Conservation (phyloP, 2,888 invertebrate species). For the Psococerastis gibbosa region DNA sequence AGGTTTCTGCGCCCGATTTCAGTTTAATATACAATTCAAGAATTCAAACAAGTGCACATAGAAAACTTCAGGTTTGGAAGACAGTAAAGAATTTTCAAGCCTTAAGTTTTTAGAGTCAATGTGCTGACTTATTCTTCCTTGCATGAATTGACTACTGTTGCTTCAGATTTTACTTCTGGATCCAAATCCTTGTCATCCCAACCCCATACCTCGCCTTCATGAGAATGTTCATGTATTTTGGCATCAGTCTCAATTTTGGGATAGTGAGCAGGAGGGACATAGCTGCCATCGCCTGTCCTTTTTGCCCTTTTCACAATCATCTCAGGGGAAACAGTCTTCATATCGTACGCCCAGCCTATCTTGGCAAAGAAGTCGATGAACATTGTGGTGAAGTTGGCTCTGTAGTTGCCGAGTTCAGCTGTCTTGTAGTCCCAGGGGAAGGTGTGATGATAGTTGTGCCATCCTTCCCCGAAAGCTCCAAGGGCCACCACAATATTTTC, state of each 20-base stretch:
- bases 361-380: slow-evolving; percentile 40
- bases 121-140: too few relatives aligned
- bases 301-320: slow-evolving; percentile 48
- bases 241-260: too few relatives aligned
- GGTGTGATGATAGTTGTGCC: slow-evolving; percentile 37
- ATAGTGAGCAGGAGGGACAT: slow-evolving; percentile 22
- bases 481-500: slow-evolving; percentile 28
- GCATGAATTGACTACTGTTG: slow-evolving; percentile 10
- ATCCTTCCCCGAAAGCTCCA: slow-evolving; percentile 28
- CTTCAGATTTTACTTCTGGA: slow-evolving; percentile 19
- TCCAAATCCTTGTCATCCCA: slow-evolving; percentile 48
- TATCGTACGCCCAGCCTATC: slow-evolving; percentile 42
- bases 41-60: too few relatives aligned
- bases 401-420: slow-evolving; percentile 28
- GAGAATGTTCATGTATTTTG: slow-evolving; percentile 18
- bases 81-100: too few relatives aligned
- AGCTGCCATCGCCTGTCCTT: slow-evolving; percentile 55
- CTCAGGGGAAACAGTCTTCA: slow-evolving; percentile 34
- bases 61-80: too few relatives aligned
- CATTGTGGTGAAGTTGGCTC: slow-evolving; percentile 39
- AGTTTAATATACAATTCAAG: too few relatives aligned
- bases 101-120: too few relatives aligned
- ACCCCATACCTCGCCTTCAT: slow-evolving; percentile 43
- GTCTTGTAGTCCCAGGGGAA: slow-evolving; percentile 35
- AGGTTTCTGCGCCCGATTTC: too few relatives aligned